Percentiles rank a stretch among this genome's conserved stretches.
phyloP scores from a whole-genome alignment of 2,113 vertebrate species.

The Cololabis saira region DNA sequence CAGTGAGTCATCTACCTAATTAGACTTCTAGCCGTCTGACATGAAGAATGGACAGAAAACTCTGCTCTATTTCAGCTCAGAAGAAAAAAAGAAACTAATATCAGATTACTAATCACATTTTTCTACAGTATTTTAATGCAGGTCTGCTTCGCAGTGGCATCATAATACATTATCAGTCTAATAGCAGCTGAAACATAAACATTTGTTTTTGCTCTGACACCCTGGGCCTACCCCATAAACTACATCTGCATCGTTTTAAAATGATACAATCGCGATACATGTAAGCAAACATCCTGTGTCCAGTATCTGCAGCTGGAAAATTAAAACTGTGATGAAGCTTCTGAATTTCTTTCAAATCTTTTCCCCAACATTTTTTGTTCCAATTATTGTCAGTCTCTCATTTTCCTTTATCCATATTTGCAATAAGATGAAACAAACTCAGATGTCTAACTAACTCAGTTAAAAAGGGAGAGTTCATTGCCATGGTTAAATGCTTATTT shows the following conservation, averaged over 20 bases:
- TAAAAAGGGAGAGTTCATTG: no score
- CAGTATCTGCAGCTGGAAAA: no score
- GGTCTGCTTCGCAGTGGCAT: not conserved
- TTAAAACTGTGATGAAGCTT: no score
- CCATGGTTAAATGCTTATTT: no score
- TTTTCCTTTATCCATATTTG: no score
- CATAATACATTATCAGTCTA: slow-evolving; percentile 38
- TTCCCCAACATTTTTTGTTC: no score
- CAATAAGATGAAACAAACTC: no score
- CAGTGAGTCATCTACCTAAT: slow-evolving; percentile 46
- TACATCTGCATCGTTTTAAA: not conserved
- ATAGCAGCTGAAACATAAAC: slow-evolving; percentile 18
- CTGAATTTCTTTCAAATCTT: no score
- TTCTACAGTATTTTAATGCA: slow-evolving; percentile 4
- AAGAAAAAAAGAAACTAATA: slow-evolving; percentile 30
- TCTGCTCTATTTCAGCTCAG: slow-evolving; percentile 28
- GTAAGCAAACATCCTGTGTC: not conserved
- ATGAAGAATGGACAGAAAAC: slow-evolving; percentile 34
- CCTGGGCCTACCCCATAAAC: not conserved
- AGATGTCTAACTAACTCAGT: no score
- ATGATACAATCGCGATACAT: not conserved
- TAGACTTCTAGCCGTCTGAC: slow-evolving; percentile 42
- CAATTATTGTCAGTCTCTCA: no score
- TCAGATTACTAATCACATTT: slow-evolving; percentile 31
- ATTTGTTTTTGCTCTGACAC: not conserved